Evolutionary conservation across 2,113 vertebrate species (phyloP), one percentile per base, ranked within the genome.

Genomic region (Mystacornis crossleyi): DNA sequence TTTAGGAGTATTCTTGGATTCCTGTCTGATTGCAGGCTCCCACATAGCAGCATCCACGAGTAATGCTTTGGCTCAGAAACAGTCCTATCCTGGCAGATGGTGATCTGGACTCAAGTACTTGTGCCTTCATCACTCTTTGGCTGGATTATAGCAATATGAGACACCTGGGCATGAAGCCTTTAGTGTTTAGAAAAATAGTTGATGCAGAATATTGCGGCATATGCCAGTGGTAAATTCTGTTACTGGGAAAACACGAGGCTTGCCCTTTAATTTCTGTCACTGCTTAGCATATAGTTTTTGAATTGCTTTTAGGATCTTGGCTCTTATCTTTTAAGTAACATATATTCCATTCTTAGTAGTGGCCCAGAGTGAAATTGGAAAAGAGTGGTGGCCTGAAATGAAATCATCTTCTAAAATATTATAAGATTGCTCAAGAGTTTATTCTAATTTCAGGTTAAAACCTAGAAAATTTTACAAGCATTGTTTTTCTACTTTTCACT

Each of bases 91-190:
- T 92, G 93, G 93, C 90, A 55, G 78, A 81, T 87, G 84, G 58
- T 45, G 85, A 81, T 74, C 81, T 96, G 93, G 74, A 73, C 61
- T 87, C 42, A 7, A 2, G 50, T 84, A 53, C 78, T 93, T 79
- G 88, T 87, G 88, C 85, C 91, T 95, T 96, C 93, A 89, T 95
- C 88, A 66, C 79, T 89, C 62, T 81, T 95, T 96, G 96, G 88
- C 94, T 88, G 81, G 33, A 21, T 74, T 92, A 24, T 78, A 92
- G 94, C 88, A 95, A 82, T 79, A 54, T 90, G 93, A 96, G 93
- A 93, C 82, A 95, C 93, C 91, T 93, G 91, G 94, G 94, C 91
- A 95, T 28, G 74, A 88, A 92, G 88, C 93, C 93, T 87, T 85
- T 34, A 62, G 42, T 64, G 65, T 87, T 90, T 93, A 90, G 81